These are phyloP conservation scores for Cryptocephalus moraei DNA, from an alignment of 2,888 invertebrate genomes.

Conservation along the genomic window DNA sequence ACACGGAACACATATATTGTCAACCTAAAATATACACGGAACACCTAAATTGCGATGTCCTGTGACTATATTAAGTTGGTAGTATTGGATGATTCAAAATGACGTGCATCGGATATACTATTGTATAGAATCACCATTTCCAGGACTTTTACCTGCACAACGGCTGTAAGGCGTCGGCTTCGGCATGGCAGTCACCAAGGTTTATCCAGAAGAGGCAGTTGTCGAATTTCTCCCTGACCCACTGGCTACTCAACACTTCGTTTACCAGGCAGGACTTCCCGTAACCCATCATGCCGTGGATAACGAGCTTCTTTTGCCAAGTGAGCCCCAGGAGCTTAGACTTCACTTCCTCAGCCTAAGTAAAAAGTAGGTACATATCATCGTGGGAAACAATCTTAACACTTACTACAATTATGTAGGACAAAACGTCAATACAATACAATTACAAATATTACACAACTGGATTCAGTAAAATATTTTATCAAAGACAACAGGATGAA, in stretches of 20 bases:
- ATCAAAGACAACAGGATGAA: neutral
- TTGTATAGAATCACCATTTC: too few relatives aligned
- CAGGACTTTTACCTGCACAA: conserved; percentile 21
- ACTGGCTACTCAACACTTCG: conserved; percentile 44
- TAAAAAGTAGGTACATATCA: too few relatives aligned
- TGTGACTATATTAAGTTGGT: too few relatives aligned
- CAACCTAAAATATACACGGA: too few relatives aligned
- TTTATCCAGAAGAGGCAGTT: conserved; percentile 49
- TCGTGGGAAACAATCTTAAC: too few relatives aligned
- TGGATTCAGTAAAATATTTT: neutral
- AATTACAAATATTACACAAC: neutral
- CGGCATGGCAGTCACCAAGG: conserved; percentile 36
- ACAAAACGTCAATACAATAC: neutral
- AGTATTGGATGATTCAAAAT: too few relatives aligned
- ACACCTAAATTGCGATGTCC: too few relatives aligned
- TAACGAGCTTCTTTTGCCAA: conserved; percentile 40
- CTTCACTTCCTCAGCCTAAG: conserved; percentile 13
- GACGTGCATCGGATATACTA: too few relatives aligned
- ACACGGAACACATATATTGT: too few relatives aligned
- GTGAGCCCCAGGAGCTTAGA: conserved; percentile 9
- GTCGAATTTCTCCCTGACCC: conserved; percentile 45
- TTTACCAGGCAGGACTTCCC: conserved; percentile 62
- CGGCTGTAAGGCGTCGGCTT: conserved; percentile 18
- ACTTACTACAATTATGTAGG: neutral
- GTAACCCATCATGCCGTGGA: conserved; percentile 67